These are phyloP conservation scores for Nomada flava DNA, from an alignment of 2,888 invertebrate genomes.

Conservation along the genomic window DNA sequence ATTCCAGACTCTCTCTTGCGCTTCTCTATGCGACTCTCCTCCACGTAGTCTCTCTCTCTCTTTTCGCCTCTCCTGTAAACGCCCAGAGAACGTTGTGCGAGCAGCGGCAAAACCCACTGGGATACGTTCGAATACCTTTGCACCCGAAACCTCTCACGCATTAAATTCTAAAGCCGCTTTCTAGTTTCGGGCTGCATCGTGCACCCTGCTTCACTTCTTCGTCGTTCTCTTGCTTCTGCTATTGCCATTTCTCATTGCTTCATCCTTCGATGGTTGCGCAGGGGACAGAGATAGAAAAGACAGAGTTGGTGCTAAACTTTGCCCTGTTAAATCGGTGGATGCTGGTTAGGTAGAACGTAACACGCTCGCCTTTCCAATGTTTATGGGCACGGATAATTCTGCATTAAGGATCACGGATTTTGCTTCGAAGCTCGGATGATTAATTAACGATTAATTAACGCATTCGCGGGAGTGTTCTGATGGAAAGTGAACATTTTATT, in stretches of 20 bases:
- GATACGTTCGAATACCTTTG: slow-evolving; percentile 68
- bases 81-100: slow-evolving; percentile 21
- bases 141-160: slow-evolving; percentile 73
- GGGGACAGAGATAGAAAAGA: neutral
- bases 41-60: slow-evolving; percentile 16
- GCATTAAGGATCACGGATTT: slow-evolving; percentile 43
- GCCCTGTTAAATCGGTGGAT: slow-evolving; percentile 44
- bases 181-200: slow-evolving; percentile 63
- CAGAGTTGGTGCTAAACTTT: slow-evolving; percentile 50
- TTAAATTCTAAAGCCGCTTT: slow-evolving; percentile 77
- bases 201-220: slow-evolving; percentile 1
- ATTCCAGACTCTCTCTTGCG: slow-evolving; percentile 55
- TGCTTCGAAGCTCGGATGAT: slow-evolving; percentile 12
- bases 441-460: slow-evolving; percentile 51
- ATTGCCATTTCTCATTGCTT: slow-evolving; percentile 47
- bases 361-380: slow-evolving; percentile 27
- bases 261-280: slow-evolving; percentile 37
- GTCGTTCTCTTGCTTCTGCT: neutral
- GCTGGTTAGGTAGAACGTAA: slow-evolving; percentile 42
- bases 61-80: slow-evolving; percentile 30
- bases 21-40: slow-evolving; percentile 27
- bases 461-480: neutral
- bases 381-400: slow-evolving; percentile 47
- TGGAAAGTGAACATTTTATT: slow-evolving; percentile 38
- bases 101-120: slow-evolving; percentile 60